These are phyloP conservation scores for Drosophila mettleri DNA, from an alignment of 2,888 invertebrate species.

Conservation along the genomic window DNA sequence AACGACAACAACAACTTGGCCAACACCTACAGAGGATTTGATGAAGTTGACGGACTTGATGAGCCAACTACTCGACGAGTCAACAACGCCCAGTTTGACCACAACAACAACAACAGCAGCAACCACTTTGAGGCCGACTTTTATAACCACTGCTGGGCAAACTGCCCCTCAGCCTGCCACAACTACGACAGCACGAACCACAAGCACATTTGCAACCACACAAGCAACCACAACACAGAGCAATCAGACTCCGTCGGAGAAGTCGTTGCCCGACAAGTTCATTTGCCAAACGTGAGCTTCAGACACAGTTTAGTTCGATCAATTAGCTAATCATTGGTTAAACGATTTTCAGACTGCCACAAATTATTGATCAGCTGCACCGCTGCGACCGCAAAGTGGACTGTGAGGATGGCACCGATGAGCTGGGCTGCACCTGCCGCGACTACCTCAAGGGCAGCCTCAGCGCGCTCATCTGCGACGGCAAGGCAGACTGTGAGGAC, in stretches of 20 bases:
- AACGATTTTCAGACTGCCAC: constrained; percentile 87
- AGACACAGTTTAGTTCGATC: neutral
- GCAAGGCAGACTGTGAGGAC: constrained; percentile 90
- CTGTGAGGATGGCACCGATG: constrained; percentile 94
- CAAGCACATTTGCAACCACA: neutral
- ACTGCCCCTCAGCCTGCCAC: constrained; percentile 12
- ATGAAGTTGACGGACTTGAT: constrained; percentile 58
- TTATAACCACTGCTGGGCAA: constrained; percentile 4
- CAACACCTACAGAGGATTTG: constrained; percentile 65
- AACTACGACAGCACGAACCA: constrained; percentile 3
- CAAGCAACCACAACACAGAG: neutral
- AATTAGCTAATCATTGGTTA: neutral
- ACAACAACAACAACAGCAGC: constrained; percentile 11
- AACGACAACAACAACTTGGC: constrained; percentile 43
- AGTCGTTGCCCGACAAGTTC: constrained; percentile 68
- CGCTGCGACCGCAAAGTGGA: constrained; percentile 90
- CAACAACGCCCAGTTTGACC: constrained; percentile 19
- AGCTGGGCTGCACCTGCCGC: constrained; percentile 89
- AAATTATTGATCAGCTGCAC: constrained; percentile 87
- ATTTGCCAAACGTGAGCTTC: constrained; percentile 73
- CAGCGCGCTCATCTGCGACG: constrained; percentile 90
- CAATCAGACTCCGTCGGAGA: constrained; percentile 5
- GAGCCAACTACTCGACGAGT: constrained; percentile 50
- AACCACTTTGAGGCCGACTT: constrained; percentile 13
- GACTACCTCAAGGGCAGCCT: constrained; percentile 87